Evolutionary conservation across 1,140 invertebrate genomes (phyloP), one percentile per base, ranked within the genome.

Genomic region (Lordiphosa collinella): DNA sequence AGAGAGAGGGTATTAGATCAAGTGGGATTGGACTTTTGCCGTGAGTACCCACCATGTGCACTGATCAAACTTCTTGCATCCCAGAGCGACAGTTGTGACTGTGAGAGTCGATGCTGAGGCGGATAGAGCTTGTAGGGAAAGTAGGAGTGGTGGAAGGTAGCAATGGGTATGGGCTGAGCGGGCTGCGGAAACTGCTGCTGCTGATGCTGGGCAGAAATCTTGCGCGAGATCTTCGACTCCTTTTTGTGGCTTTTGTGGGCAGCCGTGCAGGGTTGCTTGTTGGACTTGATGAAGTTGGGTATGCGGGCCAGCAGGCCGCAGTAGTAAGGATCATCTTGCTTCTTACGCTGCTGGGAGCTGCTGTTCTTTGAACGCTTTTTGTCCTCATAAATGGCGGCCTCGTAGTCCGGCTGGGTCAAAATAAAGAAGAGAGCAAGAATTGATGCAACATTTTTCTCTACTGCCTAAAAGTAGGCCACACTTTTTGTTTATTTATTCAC

Each of bases 301-400:
- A 96, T 94, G 52, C 94, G 91, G 18, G 95, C 95, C 76, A 93
- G 89, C 36, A 96, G 90, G 10, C 95, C 95, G 76, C 94, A 95
- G 74, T 96, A 96, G 88, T 96, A 95, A 4, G 95, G 95, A 89
- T 96, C 95, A 82, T 96, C 95, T 53, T 88, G 87, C 46, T 88
- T 95, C 34, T 88, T 88, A 11, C 86, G 82, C 52, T 82, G 73
- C 29, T 75, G 78, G 25, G 55, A 11, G 12, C 41, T 63, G 46
- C 60, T 82, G 48, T 61, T 75, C 54, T 84, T 84, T 5, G 60
- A 55, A 2, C 68, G 73, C 43, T 87, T 88, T 49, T 88, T 88
- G 35, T 73, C 71, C 12, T 68, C 48, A 48, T 80, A 69, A 11
- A 87, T 62, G 5, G 57, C 59, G 18, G 55, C 55, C 32, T 88